Evolutionary conservation across 2,797 vertebrate genomes (phyloP).

Genomic region (Xenops minutus): DNA sequence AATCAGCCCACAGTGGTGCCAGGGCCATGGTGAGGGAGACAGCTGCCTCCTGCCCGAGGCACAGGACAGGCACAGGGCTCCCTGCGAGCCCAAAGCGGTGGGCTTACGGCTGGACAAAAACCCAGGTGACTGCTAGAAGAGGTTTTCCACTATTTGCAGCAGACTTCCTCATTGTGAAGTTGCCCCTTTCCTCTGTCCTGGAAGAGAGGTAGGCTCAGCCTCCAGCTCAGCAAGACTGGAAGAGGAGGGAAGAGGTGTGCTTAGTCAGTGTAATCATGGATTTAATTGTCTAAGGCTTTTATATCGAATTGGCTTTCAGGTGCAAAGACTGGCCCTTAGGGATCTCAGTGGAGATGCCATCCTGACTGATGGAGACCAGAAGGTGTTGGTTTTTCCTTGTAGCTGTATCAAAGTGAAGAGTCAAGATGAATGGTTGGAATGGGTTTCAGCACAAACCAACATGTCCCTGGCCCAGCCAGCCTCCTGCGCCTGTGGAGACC

Average conservation of each 20-base stretch:
- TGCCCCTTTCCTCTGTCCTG: neutral
- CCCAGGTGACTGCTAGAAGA: neutral
- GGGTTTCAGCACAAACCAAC: neutral
- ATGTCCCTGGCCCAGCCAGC: neutral
- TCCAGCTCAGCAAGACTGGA: neutral
- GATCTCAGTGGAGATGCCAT: neutral
- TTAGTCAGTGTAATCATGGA: neutral
- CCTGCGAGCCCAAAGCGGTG: neutral
- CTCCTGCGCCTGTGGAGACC: fast-evolving
- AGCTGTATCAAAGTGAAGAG: neutral
- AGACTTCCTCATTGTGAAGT: fast-evolving
- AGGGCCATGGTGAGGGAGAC: neutral
- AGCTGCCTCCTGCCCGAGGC: neutral
- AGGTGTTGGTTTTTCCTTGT: neutral
- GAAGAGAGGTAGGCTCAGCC: neutral
- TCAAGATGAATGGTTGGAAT: neutral
- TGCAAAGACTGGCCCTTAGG: neutral
- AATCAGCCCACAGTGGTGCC: neutral
- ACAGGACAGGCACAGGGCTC: neutral
- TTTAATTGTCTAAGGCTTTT: neutral
- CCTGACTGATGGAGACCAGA: fast-evolving
- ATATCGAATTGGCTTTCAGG: neutral
- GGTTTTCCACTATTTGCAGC: neutral
- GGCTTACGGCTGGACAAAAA: neutral
- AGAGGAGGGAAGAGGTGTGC: neutral